Evolutionary conservation across 35 echinoderm and acorn worm genomes (phyloP), one percentile per base, ranked within the genome.

Genomic region (Holothuria glaberrima): DNA sequence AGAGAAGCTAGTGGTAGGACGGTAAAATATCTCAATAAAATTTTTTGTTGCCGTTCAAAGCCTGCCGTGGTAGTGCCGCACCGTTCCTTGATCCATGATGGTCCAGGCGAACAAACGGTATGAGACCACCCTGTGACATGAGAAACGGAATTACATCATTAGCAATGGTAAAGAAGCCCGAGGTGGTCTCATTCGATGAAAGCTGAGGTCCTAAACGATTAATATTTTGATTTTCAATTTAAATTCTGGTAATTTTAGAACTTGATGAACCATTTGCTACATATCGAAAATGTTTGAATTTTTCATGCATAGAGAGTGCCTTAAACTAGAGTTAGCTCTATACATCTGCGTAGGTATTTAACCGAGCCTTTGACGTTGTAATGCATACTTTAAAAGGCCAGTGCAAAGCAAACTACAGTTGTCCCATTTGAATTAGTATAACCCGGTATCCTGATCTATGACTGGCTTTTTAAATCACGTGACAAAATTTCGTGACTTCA

Each of bases 71-170:
- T n/a, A 75, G 44, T 38, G 30, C 3, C 21, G 18, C 71, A 14
- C 71, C 71, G 22, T 75, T 75, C 20, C 24, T 22, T 12, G 32
- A 21, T 38, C 71, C 71, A 41, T 45, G 33, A 41, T 20, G 28
- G 32, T 17, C 21, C 21, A 75, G 1, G 4, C 71, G 28, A 35
- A 75, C 22, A 38, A 75, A 75, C 28, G 71, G 71, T 9, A 75
- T 41, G 16, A 41, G 71, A n/a, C 71, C 71, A 41, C 71, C 71
- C 71, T 75, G 36, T 21, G 31, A 75, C 17, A 69, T 65, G 25
- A 33, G 25, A 69, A 30, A 33, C 25, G 1, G 1, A 72, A 28
- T 19, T 5, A 72, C 22, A 19, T 6, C 29, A 32, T 19, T 34
- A 64, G 13, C 18, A 33, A 72, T 32, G 5, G 30, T 31, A 72